phyloP scores from a whole-genome alignment of 2,113 vertebrate genomes.

The Solea solea region DNA sequence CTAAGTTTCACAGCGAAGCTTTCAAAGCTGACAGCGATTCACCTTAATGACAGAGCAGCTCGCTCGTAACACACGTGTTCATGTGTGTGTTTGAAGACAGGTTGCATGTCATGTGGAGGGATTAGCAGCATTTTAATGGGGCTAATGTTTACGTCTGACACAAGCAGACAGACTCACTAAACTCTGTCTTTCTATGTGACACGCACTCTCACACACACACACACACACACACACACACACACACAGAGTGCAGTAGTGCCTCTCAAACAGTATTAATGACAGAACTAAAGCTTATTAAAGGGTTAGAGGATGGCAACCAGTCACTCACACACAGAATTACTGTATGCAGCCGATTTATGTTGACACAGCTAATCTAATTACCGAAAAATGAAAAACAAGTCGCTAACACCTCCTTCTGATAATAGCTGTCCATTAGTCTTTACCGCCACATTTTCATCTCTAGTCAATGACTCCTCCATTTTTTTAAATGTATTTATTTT shows the following conservation, averaged over 20 bases:
- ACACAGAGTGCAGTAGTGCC: conserved; percentile 71
- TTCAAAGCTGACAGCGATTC: conserved; percentile 5
- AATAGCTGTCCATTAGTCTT: conserved; percentile 10
- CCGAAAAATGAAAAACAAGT: conserved; percentile 47
- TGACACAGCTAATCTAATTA: conserved; percentile 80
- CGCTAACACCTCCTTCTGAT: conserved; percentile 29
- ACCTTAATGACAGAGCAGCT: conserved; percentile 41
- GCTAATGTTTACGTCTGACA: conserved; percentile 66
- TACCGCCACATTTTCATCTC: neutral
- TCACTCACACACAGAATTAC: conserved; percentile 44
- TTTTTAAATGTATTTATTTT: neutral
- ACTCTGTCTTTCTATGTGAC: conserved; percentile 2
- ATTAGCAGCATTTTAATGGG: conserved; percentile 79
- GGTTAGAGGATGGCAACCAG: conserved; percentile 59
- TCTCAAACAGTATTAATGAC: conserved; percentile 70
- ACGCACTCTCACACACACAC: conserved; percentile 56
- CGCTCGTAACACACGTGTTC: conserved; percentile 27
- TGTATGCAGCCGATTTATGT: conserved; percentile 5
- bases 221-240: conserved; percentile 52
- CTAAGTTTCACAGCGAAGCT: neutral
- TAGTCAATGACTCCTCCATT: neutral
- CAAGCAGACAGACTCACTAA: conserved; percentile 37
- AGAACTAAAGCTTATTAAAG: conserved; percentile 69
- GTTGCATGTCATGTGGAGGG: conserved; percentile 57
- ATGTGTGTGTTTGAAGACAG: conserved; percentile 37